A percentile compares a stretch with the other conserved stretches of the same genome.
Conservation (phyloP, 2,797 vertebrate species). For the Petrocephalus schoutedeni region DNA sequence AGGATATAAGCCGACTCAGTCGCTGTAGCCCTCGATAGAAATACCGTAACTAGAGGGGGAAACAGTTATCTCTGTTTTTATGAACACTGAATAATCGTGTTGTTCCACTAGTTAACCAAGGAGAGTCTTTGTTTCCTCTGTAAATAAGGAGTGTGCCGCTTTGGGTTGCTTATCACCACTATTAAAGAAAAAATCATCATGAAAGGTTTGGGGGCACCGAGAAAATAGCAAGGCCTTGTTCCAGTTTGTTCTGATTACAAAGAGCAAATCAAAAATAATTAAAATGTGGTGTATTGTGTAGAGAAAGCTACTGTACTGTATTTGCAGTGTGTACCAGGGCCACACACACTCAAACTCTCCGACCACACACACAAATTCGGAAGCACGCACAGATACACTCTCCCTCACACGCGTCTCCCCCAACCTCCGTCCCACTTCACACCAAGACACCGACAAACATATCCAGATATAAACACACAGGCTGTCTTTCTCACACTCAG, state of each 20-base stretch:
- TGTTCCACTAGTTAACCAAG: slow-evolving; percentile 21
- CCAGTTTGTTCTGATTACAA: slow-evolving; percentile 29
- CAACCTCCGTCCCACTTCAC: not conserved
- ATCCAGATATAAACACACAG: not conserved
- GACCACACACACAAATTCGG: slow-evolving; percentile 15
- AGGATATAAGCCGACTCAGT: not conserved
- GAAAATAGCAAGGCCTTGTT: not conserved
- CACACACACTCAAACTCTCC: slow-evolving; percentile 18
- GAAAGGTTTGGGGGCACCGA: not conserved
- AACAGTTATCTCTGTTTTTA: slow-evolving; percentile 14
- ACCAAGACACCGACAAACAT: slow-evolving; percentile 26
- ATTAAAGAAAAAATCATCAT: not conserved
- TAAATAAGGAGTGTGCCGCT: not conserved
- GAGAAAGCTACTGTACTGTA: slow-evolving; percentile 22
- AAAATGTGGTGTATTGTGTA: slow-evolving; percentile 19
- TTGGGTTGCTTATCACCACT: not conserved
- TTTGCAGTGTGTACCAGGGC: slow-evolving; percentile 16
- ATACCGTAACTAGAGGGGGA: slow-evolving; percentile 1
- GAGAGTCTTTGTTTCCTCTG: not conserved
- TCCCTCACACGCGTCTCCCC: slow-evolving; percentile 12
- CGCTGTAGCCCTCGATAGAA: not conserved
- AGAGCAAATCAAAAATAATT: slow-evolving; percentile 29
- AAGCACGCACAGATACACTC: not conserved
- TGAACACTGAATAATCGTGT: slow-evolving; percentile 16
- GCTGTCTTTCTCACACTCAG: slow-evolving; percentile 5